Evolutionary conservation across 2,113 vertebrate genomes (phyloP).

Genomic region (Camelus bactrianus): DNA sequence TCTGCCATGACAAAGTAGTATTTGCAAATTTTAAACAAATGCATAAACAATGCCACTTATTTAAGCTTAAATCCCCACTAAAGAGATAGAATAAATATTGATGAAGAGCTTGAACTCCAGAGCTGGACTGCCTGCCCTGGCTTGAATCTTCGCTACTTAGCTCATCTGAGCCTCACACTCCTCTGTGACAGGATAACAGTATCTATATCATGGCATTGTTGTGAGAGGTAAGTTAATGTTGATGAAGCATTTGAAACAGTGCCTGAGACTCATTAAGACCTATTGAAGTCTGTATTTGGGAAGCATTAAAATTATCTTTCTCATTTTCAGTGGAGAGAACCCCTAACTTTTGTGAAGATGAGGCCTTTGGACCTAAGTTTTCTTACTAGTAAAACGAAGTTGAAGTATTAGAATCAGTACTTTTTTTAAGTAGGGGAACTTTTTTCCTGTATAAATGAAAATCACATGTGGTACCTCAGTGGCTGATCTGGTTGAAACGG

Average conservation of each 20-base stretch:
- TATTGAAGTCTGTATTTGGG: not conserved
- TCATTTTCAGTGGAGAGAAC: not conserved
- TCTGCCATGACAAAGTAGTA: not conserved
- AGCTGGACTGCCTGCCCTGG: not conserved
- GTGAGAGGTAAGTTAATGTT: slow-evolving; percentile 33
- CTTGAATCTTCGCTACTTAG: not conserved
- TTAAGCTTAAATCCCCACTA: slow-evolving; percentile 36
- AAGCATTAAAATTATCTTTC: slow-evolving; percentile 4
- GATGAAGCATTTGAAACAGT: slow-evolving; percentile 24
- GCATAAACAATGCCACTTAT: not conserved
- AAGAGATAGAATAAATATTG: not conserved
- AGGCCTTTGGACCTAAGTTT: slow-evolving; percentile 22
- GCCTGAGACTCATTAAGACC: not conserved
- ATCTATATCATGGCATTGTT: not conserved
- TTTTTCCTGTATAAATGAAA: not conserved
- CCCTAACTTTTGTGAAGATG: not conserved
- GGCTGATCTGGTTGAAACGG: not conserved
- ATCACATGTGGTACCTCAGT: not conserved
- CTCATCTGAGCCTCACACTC: not conserved
- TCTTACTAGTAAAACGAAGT: slow-evolving; percentile 46
- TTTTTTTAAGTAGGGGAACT: not conserved
- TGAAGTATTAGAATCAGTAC: not conserved
- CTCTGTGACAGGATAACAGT: not conserved
- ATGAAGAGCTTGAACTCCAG: not conserved
- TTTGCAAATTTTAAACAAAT: slow-evolving; percentile 53